A percentile compares a stretch with the other conserved stretches of the same genome.
Conservation (phyloP, 2,113 vertebrate species). For the Melospiza georgiana region DNA sequence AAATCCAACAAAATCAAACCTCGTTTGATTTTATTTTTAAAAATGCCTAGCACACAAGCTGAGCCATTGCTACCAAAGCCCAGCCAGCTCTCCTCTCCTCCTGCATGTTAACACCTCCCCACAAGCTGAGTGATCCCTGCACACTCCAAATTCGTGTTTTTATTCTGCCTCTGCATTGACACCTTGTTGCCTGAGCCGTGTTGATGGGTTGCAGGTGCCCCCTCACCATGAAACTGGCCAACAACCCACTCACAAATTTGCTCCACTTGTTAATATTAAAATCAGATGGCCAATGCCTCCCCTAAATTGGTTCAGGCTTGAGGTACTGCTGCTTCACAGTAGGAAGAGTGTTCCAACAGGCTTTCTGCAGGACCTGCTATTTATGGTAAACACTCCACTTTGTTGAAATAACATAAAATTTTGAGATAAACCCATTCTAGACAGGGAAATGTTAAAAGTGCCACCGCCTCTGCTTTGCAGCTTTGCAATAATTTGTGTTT, state of each 20-base stretch:
- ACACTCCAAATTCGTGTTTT: background rate
- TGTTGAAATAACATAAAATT: slow-evolving; percentile 49
- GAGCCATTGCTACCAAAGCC: background rate
- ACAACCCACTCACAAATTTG: slow-evolving; percentile 52
- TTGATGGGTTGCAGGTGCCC: slow-evolving; percentile 66
- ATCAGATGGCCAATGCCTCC: slow-evolving; percentile 60
- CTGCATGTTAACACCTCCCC: slow-evolving; percentile 4
- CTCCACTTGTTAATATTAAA: slow-evolving; percentile 62
- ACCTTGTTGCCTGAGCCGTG: slow-evolving; percentile 42
- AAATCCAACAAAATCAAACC: too few species aligned
- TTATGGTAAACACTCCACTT: slow-evolving; percentile 51
- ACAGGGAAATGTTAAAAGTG: background rate
- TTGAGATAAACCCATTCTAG: slow-evolving; percentile 20
- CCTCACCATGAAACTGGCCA: slow-evolving; percentile 22
- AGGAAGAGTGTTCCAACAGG: background rate
- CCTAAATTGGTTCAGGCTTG: slow-evolving; percentile 67
- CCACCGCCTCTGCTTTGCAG: background rate
- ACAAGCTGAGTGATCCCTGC: slow-evolving; percentile 21
- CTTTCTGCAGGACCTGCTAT: slow-evolving; percentile 47
- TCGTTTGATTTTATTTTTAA: too few species aligned
- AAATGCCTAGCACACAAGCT: background rate
- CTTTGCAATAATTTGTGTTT: background rate
- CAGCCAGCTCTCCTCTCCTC: background rate
- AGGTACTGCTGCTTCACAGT: slow-evolving; percentile 38
- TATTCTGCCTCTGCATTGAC: slow-evolving; percentile 18